Base-by-base conservation (phyloP, 2,888 invertebrate genomes). In the Elgonia sp. region DNA sequence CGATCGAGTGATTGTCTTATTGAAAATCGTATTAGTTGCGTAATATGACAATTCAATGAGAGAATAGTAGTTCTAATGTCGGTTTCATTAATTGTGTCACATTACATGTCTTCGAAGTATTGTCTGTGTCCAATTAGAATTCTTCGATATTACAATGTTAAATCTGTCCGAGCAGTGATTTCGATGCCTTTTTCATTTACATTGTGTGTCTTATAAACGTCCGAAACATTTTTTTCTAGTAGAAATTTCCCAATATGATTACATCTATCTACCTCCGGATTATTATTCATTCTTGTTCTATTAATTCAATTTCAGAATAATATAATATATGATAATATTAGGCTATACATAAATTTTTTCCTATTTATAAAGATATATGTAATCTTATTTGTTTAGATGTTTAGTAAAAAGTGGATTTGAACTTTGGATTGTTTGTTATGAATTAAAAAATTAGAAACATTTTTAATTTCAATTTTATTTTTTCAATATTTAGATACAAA, bases 1-100 rank as follows among this genome's bases (percentile, higher is more conserved):
- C 70, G 53, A 55, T 63, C 65, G 55, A 76, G 67, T 75, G 57
- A 72, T 76, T 84, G 84, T 80, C 67, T 67, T 62, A 81, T 76
- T 86, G 76, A 86, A 86, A 86, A 86, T 76, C 81, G 60, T 76
- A 81, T 77, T 86, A 82, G 82, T 86, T 86, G 77, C 86, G 70
- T 86, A 82, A 86, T 82, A 77, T 72, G 76, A 86, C 81, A 82
- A 72, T 77, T 86, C 70, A 82, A 86, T 82, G 81, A 76, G 57
- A 69, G 69, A 63, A 70, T 46, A 50, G 57, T 50, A 29, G 70
- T 72, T 60, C 42, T 60, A 76, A 76, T 60, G 81, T 63, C 86
- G 72, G 46, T 82, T 82, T 70, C 82, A 29, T 86, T 82, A 86
- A 82, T 86, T 76, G 81, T 86, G 70, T 73, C 86, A 75, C 83